Evolutionary conservation across 2,888 invertebrate species (phyloP).

Genomic region (Ptilodon capucinus): DNA sequence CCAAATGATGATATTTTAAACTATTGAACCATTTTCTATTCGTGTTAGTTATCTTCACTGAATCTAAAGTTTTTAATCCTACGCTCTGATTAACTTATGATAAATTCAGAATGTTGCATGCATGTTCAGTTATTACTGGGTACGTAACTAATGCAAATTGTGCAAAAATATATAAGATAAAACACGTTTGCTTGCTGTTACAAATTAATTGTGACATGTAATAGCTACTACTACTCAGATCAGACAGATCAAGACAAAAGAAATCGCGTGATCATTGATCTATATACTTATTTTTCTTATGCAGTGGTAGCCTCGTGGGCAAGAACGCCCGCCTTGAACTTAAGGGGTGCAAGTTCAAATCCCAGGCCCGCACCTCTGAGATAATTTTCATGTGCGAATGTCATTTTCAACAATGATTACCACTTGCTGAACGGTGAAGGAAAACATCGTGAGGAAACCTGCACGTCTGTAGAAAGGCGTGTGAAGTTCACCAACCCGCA

Average conservation of each 20-base stretch:
- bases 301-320: too few relatives aligned
- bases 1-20: neutral
- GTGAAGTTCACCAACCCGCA: too few relatives aligned
- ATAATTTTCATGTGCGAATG: too few relatives aligned
- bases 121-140: neutral
- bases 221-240: neutral
- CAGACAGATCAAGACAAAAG: neutral
- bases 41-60: neutral
- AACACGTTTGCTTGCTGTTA: neutral
- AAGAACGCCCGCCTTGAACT: too few relatives aligned
- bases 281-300: neutral
- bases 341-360: too few relatives aligned
- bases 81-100: slow-evolving; percentile 18
- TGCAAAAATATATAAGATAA: neutral
- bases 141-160: neutral
- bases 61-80: slow-evolving; percentile 5
- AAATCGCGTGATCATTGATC: neutral
- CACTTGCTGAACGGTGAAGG: too few relatives aligned
- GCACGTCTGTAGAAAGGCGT: too few relatives aligned
- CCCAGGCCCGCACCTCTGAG: too few relatives aligned
- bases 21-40: neutral
- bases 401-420: too few relatives aligned
- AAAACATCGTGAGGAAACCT: too few relatives aligned
- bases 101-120: neutral
- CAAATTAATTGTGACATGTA: neutral